Evolutionary conservation across 2,113 vertebrate genomes (phyloP).

Genomic region (Sitta europaea): DNA sequence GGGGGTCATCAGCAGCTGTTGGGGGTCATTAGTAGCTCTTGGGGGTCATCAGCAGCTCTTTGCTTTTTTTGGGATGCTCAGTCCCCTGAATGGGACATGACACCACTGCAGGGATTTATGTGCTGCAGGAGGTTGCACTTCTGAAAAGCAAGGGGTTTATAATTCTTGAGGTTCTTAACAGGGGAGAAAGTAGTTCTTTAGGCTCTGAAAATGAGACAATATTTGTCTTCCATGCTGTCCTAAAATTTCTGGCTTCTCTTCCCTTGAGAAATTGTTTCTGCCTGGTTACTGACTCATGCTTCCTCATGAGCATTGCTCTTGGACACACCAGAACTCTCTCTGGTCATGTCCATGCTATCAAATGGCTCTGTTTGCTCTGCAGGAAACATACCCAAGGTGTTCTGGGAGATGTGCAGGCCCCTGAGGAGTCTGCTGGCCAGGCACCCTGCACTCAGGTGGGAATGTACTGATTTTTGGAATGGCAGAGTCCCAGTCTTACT

Average conservation of each 20-base stretch:
- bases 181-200: neutral
- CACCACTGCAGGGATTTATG: neutral
- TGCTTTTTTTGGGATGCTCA: neutral
- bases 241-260: neutral
- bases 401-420: neutral
- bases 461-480: neutral
- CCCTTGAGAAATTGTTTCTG: neutral
- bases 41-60: neutral
- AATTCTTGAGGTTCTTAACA: neutral
- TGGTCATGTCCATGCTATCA: accelerated
- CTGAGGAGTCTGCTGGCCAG: neutral
- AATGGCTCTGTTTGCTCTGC: neutral
- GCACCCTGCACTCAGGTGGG: neutral
- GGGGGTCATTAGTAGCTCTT: neutral
- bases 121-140: neutral
- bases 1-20: neutral
- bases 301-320: neutral
- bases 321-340: neutral
- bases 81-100: too few species aligned
- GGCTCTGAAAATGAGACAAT: neutral
- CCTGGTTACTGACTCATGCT: neutral
- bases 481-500: neutral
- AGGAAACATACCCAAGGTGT: accelerated
- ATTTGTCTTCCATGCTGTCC: neutral
- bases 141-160: neutral